Evolutionary conservation across 1,140 invertebrate genomes (phyloP).

Genomic region (Pseudachorutes palmiensis): DNA sequence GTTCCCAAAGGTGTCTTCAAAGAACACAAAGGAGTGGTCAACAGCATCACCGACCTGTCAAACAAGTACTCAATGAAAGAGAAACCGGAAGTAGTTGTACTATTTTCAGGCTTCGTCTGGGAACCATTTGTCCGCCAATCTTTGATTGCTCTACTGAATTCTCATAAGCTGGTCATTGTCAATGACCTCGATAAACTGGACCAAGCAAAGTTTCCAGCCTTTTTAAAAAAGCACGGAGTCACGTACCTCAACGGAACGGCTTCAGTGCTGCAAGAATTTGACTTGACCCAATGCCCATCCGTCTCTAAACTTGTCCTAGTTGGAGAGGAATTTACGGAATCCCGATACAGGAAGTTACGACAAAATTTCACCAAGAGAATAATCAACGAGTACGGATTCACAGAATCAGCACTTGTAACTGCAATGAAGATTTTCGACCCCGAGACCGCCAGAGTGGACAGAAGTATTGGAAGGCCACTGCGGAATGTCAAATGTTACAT

Average conservation of each 20-base stretch:
- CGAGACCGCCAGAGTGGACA: background rate
- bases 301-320: conserved; percentile 6
- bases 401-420: conserved; percentile 13
- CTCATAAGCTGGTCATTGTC: conserved; percentile 6
- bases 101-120: conserved; percentile 15
- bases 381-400: conserved; percentile 16
- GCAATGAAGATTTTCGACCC: conserved; percentile 4
- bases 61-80: conserved; percentile 4
- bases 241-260: conserved; percentile 15
- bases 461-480: conserved; percentile 13
- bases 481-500: conserved; percentile 13
- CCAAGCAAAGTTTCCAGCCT: background rate
- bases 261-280: conserved; percentile 11
- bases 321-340: conserved; percentile 17
- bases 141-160: conserved; percentile 13
- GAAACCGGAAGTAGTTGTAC: conserved; percentile 5
- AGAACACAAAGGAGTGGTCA: conserved; percentile 16
- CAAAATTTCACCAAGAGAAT: background rate
- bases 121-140: conserved; percentile 17
- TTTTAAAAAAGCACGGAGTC: background rate
- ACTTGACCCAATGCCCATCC: conserved; percentile 1
- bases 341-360: conserved; percentile 3
- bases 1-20: conserved; percentile 18
- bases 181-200: conserved; percentile 13
- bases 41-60: conserved; percentile 15